Base-by-base conservation (phyloP, 1,140 invertebrate genomes). In the Matsumurasca onukii region DNA sequence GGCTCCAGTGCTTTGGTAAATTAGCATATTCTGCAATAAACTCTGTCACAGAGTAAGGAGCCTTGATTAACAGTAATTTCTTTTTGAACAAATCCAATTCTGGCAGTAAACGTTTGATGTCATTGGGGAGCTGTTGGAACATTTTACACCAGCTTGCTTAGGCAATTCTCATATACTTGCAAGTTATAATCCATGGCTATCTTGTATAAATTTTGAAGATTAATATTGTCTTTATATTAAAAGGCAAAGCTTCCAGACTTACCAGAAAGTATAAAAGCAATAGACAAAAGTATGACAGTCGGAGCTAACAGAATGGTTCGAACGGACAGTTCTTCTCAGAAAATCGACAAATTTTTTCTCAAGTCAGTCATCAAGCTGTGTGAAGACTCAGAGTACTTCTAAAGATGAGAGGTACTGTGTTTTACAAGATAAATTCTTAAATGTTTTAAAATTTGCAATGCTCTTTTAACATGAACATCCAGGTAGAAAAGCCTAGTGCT, bases 331-430 rank as follows among this genome's bases (percentile, higher is more conserved):
- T 83, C 84, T 30, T 86, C 89, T 59, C 94, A 97, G 78, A 98
- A 97, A 77, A 80, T 98, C 27, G 93, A 97, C 45, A 93, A 91
- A 78, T 98, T 96, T 92, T 92, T 71, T 67, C 66, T 9, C 57
- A 30, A 34, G 29, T 51, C 31, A 61, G 25, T 9, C n/a, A 17
- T 3, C 24, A 13, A 48, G 5, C 55, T 22, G 34, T 17, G 15
- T 59, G 55, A 49, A 57, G n/a, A 27, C 2, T 5, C 55, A 67
- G 24, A 39, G 5, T 17, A 9, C 34, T 39, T 39, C 34, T 17
- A 39, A 17, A 9, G 57, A 55, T 15, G 30, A 27, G 51, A 67
- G 45, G 66, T 67, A 39, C 17, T 39, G 5, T 17, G 17, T 39
- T 39, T 39, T 39, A 39, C 17, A 39, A 5, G 34, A 9, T 39